Conservation (phyloP, 2,888 invertebrate species). For the Drosophila kambysellisi region DNA sequence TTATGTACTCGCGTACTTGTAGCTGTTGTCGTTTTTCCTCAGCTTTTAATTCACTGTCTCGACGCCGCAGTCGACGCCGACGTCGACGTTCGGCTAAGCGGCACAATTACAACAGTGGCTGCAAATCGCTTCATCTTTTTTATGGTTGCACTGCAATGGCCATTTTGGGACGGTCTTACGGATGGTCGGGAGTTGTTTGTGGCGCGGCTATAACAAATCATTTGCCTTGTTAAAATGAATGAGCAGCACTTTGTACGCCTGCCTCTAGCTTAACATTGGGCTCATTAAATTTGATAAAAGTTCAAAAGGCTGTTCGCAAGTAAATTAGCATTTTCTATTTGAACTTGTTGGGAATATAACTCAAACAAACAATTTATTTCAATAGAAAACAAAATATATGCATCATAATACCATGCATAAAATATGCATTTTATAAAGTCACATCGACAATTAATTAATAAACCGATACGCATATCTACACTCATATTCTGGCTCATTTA, state of each 20-base stretch:
- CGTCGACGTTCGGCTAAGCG: constrained; percentile 61
- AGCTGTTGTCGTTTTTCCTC: constrained; percentile 55
- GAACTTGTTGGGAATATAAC: constrained; percentile 15
- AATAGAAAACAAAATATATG: constrained; percentile 10
- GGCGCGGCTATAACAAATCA: constrained; percentile 71
- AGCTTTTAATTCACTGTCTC: constrained; percentile 42
- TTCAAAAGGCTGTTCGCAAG: constrained; percentile 33
- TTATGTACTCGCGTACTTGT: constrained; percentile 52
- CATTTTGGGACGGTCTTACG: constrained; percentile 76
- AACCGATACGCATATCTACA: background rate
- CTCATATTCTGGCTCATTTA: background rate
- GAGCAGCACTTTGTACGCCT: constrained; percentile 36
- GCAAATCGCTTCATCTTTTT: constrained; percentile 82
- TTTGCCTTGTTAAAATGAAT: constrained; percentile 55
- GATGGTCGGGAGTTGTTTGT: constrained; percentile 48
- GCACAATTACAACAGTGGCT: constrained; percentile 77
- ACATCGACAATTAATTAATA: constrained; percentile 39
- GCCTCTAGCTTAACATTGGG: constrained; percentile 2
- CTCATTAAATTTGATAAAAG: constrained; percentile 59
- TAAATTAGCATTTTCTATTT: constrained; percentile 42
- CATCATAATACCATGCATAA: constrained; percentile 19
- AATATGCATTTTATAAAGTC: constrained; percentile 11
- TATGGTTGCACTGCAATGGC: constrained; percentile 78
- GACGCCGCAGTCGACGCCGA: constrained; percentile 1
- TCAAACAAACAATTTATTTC: constrained; percentile 31